These are phyloP conservation scores for Hemichromis elongatus DNA, from an alignment of 2,113 vertebrate species.

Conservation along the genomic window DNA sequence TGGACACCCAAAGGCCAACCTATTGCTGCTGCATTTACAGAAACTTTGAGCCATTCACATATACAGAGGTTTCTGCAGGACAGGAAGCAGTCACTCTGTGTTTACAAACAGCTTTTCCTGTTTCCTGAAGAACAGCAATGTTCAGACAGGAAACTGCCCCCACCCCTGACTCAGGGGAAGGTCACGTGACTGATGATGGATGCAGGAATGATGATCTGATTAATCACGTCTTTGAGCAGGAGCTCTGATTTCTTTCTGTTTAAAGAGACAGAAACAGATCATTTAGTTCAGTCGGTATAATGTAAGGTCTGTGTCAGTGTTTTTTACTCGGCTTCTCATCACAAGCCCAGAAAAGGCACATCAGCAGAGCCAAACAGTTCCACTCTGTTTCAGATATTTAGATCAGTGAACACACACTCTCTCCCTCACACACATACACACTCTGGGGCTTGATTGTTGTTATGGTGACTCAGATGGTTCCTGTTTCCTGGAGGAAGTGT, in stretches of 20 bases:
- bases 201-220: neutral
- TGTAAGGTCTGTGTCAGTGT: neutral
- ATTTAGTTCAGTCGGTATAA: neutral
- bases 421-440: neutral
- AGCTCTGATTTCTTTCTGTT: neutral
- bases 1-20: neutral
- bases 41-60: neutral
- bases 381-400: neutral
- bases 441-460: neutral
- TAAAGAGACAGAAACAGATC: neutral
- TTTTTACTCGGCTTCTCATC: neutral
- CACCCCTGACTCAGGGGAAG: neutral
- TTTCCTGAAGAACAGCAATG: neutral
- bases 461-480: constrained; percentile 49
- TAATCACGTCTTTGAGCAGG: neutral
- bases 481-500: constrained; percentile 68
- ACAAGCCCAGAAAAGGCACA: neutral
- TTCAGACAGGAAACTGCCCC: neutral
- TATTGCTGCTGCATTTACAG: neutral
- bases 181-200: neutral
- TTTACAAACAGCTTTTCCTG: constrained; percentile 1
- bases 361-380: neutral
- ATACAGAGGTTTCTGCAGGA: neutral
- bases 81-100: neutral
- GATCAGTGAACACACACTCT: neutral